Percentiles rank a stretch among this genome's conserved stretches.
Evolutionary conservation across 2,113 vertebrate genomes (phyloP).

Genomic region (Oreochromis niloticus): DNA sequence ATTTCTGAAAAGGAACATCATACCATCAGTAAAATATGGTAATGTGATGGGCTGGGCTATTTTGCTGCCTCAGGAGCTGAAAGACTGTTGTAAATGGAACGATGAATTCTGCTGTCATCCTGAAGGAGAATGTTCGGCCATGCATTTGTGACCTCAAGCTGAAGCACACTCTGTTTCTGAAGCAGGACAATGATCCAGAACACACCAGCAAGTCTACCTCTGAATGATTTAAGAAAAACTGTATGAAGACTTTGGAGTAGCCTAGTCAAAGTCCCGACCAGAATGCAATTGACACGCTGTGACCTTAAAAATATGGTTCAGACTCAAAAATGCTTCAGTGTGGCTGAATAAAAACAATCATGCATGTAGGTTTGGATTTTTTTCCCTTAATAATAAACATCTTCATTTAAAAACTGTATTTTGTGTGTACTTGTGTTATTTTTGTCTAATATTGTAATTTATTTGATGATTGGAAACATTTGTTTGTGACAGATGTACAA

Average conservation of each 20-base stretch:
- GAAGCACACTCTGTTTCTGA: neutral
- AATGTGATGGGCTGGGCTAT: neutral
- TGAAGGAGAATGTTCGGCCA: neutral
- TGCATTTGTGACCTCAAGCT: neutral
- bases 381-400: neutral
- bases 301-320: neutral
- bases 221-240: neutral
- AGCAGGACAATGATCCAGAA: neutral
- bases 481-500: neutral
- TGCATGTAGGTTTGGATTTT: neutral
- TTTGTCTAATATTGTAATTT: neutral
- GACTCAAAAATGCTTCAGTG: neutral
- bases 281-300: accelerated
- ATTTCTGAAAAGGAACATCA: neutral
- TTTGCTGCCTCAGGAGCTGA: neutral
- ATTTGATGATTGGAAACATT: neutral
- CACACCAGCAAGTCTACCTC: neutral
- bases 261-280: accelerated
- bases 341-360: neutral
- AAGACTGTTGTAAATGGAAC: neutral
- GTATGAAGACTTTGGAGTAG: neutral
- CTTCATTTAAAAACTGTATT: neutral
- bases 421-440: neutral
- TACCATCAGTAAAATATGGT: neutral
- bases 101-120: neutral